A percentile compares a stretch with the other conserved stretches of the same genome.
These are phyloP conservation scores for Phymanthus crucifer DNA, from an alignment of 92 coral and sea anemone species.

Conservation along the genomic window DNA sequence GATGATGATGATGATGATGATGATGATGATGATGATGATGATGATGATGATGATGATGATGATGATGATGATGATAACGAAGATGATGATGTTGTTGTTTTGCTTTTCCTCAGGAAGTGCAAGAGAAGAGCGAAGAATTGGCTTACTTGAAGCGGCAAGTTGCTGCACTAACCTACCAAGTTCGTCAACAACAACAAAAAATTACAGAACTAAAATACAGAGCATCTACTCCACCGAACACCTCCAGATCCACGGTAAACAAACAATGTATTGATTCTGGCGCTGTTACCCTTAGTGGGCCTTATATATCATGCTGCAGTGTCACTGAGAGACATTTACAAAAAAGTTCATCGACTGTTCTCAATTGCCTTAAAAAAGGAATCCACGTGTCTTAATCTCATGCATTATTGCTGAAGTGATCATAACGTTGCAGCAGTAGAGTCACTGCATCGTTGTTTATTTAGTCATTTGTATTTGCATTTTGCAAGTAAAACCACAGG, in stretches of 20 bases:
- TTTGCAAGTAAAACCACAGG: too few relatives aligned
- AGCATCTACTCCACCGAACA: slow-evolving; percentile 49
- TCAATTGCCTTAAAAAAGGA: too few relatives aligned
- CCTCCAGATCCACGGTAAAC: slow-evolving; percentile 48
- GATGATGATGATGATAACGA: background rate
- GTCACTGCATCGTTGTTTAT: too few relatives aligned
- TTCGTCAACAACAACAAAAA: slow-evolving; percentile 81
- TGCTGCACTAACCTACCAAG: slow-evolving; percentile 73
- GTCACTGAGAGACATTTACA: too few relatives aligned
- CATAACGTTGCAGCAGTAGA: too few relatives aligned
- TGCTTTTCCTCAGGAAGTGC: slow-evolving; percentile 64
- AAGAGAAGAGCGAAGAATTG: slow-evolving; percentile 83
- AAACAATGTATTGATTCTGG: background rate
- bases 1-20: too few relatives aligned
- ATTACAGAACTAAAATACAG: slow-evolving; percentile 79
- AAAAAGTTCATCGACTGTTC: too few relatives aligned
- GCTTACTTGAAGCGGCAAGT: slow-evolving; percentile 79
- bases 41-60: background rate
- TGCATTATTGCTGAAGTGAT: too few relatives aligned
- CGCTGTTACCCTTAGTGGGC: too few relatives aligned
- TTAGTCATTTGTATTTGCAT: too few relatives aligned
- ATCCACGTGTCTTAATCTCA: too few relatives aligned
- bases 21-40: background rate
- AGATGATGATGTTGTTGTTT: background rate
- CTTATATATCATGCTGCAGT: too few relatives aligned